Percentiles rank a stretch among this genome's conserved stretches.
Evolutionary conservation across 2,888 invertebrate genomes (phyloP).

Genomic region (Dermolepida albohirtum): DNA sequence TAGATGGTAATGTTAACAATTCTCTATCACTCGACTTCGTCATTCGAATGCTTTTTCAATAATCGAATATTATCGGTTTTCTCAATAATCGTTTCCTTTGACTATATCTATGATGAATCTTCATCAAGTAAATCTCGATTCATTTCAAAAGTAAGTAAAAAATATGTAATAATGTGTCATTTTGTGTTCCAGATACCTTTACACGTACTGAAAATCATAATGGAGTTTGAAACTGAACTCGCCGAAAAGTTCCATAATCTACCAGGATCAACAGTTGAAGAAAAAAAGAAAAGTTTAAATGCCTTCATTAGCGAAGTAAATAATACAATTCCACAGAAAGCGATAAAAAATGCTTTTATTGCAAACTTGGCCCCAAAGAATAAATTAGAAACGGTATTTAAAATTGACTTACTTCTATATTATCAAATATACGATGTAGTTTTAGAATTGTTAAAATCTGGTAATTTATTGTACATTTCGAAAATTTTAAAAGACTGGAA

Average conservation of each 20-base stretch:
- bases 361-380: not conserved
- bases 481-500: constrained; percentile 45
- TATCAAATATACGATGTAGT: constrained; percentile 39
- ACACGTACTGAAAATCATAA: not conserved
- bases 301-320: constrained; percentile 7
- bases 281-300: constrained; percentile 25
- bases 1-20: too few species aligned
- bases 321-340: constrained; percentile 2
- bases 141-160: too few species aligned
- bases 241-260: constrained; percentile 8
- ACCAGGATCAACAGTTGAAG: not conserved
- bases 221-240: constrained; percentile 12
- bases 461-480: constrained; percentile 37
- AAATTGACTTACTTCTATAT: constrained; percentile 40
- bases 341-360: constrained; percentile 4
- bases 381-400: constrained; percentile 29
- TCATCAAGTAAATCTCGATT: too few species aligned
- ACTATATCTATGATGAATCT: too few species aligned
- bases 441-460: constrained; percentile 43
- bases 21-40: too few species aligned
- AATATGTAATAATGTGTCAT: too few species aligned
- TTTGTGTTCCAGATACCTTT: too few species aligned
- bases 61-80: too few species aligned
- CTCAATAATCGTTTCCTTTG: too few species aligned
- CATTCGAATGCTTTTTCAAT: too few species aligned